Base-by-base conservation (phyloP, 1,140 invertebrate genomes). In the Harpegnathos saltator region DNA sequence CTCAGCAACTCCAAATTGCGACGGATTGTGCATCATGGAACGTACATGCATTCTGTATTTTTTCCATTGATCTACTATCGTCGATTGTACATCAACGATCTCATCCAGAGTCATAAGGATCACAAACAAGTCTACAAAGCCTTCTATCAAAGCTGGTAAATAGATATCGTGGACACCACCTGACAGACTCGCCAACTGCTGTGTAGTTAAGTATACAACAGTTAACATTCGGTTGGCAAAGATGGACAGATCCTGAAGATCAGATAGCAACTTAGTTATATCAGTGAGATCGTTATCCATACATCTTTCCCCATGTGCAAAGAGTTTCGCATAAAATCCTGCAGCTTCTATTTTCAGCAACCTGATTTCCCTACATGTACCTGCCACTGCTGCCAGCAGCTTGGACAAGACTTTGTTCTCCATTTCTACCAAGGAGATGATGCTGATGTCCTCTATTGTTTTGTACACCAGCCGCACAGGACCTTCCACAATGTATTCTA, bases 331-430 rank as follows among this genome's bases (percentile, higher is more conserved):
- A 86, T 95, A 96, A 91, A 96, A 97, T 93, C 95, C 95, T 61
- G 94, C 93, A 24, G 97, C 96, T 94, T 97, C 97, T 82, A 94
- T 91, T 91, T 96, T 96, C n/a, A 98, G 92, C 50, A 95, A 88
- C 66, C 96, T 93, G 73, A 98, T 96, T 94, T 98, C 98, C 88
- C 96, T 94, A 92, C 97, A 98, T 0, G 98, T 94, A 54, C 97
- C 95, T n/a, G 96, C 96, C 61, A 98, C 95, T 0, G 97, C 97
- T 44, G 96, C 96, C n/a, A 98, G 93, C 19, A 98, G 95, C 94
- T 98, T 98, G 72, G 97, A 97, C 77, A 98, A 95, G 22, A 96
- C 94, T 91, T 97, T 97, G 92, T 98, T 98, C 92, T 98, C 97
- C 29, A 97, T 97, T 84, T 97, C 96, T 24, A 97, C 95, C 54